phyloP scores from a whole-genome alignment of 2,113 vertebrate genomes.

The Elanoides forficatus region DNA sequence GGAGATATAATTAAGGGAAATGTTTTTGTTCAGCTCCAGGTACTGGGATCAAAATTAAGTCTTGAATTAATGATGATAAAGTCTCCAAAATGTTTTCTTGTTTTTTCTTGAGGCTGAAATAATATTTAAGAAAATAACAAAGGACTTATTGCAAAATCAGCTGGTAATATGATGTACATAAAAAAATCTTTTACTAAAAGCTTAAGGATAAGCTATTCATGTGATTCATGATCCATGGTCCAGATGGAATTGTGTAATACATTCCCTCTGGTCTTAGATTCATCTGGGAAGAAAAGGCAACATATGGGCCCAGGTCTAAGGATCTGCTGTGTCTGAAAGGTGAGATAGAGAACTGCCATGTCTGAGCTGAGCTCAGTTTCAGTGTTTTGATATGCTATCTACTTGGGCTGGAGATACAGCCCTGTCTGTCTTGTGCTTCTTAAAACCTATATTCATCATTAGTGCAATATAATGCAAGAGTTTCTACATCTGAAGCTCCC shows the following conservation, averaged over 20 bases:
- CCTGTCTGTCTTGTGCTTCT: neutral
- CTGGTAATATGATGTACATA: neutral
- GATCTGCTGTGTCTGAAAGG: neutral
- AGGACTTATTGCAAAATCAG: neutral
- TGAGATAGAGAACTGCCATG: neutral
- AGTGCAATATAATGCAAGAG: neutral
- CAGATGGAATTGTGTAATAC: neutral
- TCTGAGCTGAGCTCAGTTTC: neutral
- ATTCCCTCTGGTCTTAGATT: neutral
- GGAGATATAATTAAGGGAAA: neutral
- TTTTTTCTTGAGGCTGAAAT: neutral
- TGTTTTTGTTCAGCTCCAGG: neutral
- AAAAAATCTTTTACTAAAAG: neutral
- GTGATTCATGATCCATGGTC: neutral
- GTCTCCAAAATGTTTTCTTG: neutral
- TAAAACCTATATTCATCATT: neutral
- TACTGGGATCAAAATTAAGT: neutral
- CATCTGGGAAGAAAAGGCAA: neutral
- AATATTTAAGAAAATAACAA: neutral
- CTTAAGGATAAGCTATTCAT: neutral
- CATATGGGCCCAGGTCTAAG: neutral
- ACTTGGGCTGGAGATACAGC: neutral
- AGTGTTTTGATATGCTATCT: neutral
- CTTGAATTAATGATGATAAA: neutral
- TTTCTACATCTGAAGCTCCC: neutral